phyloP scores from a whole-genome alignment of 2,888 invertebrate genomes.

The Schrankia costaestrigalis region DNA sequence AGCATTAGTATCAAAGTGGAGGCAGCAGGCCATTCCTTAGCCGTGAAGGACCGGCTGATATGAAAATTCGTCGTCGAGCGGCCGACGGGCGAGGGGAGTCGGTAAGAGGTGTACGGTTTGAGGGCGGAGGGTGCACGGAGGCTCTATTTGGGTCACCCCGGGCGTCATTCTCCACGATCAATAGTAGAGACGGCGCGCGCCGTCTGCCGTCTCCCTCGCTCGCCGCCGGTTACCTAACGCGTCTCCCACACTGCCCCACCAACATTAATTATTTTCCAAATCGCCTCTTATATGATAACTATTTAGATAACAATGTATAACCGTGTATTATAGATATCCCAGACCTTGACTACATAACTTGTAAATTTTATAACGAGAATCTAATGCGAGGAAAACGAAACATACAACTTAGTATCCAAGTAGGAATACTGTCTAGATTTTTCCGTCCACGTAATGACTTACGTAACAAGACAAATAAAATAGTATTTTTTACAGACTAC shows the following conservation, averaged over 20 bases:
- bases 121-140: slow-evolving; percentile 61
- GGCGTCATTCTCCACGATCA: slow-evolving; percentile 78
- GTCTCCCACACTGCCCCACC: slow-evolving; percentile 69
- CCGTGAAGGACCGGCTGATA: slow-evolving; percentile 70
- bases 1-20: slow-evolving; percentile 59
- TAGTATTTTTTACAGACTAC: too few relatives aligned
- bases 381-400: too few relatives aligned
- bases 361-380: too few relatives aligned
- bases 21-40: slow-evolving; percentile 64
- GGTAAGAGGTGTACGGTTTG: slow-evolving; percentile 39
- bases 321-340: slow-evolving; percentile 7
- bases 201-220: slow-evolving; percentile 58
- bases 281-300: slow-evolving; percentile 48
- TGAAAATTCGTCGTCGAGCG: slow-evolving; percentile 76
- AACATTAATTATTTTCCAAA: slow-evolving; percentile 72
- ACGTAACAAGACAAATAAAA: too few relatives aligned
- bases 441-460: slow-evolving; percentile 37
- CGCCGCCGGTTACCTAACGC: slow-evolving; percentile 71
- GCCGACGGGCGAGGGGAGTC: slow-evolving; percentile 50
- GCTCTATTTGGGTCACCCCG: slow-evolving; percentile 81
- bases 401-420: slow-evolving; percentile 3
- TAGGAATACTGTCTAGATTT: slow-evolving; percentile 26
- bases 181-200: slow-evolving; percentile 75
- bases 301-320: slow-evolving; percentile 46
- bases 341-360: too few relatives aligned